Evolutionary conservation across 2,797 vertebrate species (phyloP), one percentile per base, ranked within the genome.

Genomic region (Sebastolobus altivelis): DNA sequence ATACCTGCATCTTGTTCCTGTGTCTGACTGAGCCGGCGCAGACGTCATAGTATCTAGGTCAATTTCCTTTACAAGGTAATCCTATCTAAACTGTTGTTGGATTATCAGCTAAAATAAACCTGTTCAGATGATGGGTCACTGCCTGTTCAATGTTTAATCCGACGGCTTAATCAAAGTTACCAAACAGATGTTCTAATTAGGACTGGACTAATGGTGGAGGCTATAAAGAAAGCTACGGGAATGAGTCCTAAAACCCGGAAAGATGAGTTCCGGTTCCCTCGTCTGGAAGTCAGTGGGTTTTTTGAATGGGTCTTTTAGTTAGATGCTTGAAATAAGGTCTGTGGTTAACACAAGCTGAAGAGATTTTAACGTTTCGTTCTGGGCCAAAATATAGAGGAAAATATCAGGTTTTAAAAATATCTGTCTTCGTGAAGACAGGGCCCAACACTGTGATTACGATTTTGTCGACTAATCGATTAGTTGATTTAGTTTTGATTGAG

Each of bases 71-170:
- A 90, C 88, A 83, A 79, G 87, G 78, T 92, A 92, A 93, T 91
- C 88, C 80, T 38, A 80, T 81, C 68, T 82, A 71, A 88, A 87
- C 81, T 81, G 89, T 87, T 84, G 87, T 78, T 86, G 91, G 93
- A 89, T 93, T 92, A 92, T 37, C 75, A 49, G 65, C 63, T 85
- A 82, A 89, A 91, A 88, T 88, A 92, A 90, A 90, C 83, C 80
- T 73, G 85, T 81, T 90, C 20, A 63, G 61, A 73, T 84, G 59
- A 88, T 10, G 59, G 80, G 86, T 90, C 80, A 79, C 61, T 84
- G 86, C 22, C 63, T 76, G 79, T 83, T 87, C 77, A 83, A 18
- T 80, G 75, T 72, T 79, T 89, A 91, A 88, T 89, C 89, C 49
- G 0, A 11, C 0, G n/a, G 33, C 3, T 85, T 85, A 81, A 81